Percentiles rank a stretch among this genome's conserved stretches.
Conservation (phyloP, 2,888 invertebrate species). For the Darwinula stevensoni region DNA sequence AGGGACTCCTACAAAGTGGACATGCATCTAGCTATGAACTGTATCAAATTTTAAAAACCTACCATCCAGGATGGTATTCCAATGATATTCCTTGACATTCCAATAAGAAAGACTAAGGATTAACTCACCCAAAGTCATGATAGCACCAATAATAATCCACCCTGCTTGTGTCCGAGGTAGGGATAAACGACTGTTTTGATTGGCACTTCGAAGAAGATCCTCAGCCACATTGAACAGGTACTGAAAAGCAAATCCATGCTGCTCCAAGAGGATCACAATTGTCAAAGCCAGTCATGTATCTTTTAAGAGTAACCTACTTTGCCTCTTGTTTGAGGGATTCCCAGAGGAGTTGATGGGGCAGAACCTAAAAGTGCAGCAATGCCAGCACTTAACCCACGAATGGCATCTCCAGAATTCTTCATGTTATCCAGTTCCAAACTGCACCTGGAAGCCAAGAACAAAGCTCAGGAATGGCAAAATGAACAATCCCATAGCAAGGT, state of each 20-base stretch:
- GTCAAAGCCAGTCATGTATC: too few relatives aligned
- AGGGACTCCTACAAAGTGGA: too few relatives aligned
- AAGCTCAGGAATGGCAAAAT: background rate
- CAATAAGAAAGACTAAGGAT: constrained; percentile 23
- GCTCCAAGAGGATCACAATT: constrained; percentile 1
- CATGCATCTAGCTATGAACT: constrained; percentile 13
- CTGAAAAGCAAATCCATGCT: constrained; percentile 16
- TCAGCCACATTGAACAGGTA: constrained; percentile 86
- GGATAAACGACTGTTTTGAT: constrained; percentile 80
- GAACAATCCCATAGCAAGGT: too few relatives aligned
- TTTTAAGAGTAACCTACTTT: too few relatives aligned
- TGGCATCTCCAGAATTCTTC: constrained; percentile 39
- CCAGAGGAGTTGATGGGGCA: constrained; percentile 58
- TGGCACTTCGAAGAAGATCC: constrained; percentile 76
- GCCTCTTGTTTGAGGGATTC: constrained; percentile 85
- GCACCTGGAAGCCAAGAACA: constrained; percentile 21
- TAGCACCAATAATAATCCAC: constrained; percentile 85
- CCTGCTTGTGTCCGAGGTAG: constrained; percentile 86
- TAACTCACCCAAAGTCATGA: constrained; percentile 83
- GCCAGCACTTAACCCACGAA: constrained; percentile 58
- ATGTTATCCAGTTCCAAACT: constrained; percentile 62
- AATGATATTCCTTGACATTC: constrained; percentile 3
- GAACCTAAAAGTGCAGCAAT: constrained; percentile 78
- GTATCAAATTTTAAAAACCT: too few relatives aligned
- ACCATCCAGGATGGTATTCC: background rate